Conservation (phyloP, 2,888 invertebrate genomes). For the Elegia similella region DNA sequence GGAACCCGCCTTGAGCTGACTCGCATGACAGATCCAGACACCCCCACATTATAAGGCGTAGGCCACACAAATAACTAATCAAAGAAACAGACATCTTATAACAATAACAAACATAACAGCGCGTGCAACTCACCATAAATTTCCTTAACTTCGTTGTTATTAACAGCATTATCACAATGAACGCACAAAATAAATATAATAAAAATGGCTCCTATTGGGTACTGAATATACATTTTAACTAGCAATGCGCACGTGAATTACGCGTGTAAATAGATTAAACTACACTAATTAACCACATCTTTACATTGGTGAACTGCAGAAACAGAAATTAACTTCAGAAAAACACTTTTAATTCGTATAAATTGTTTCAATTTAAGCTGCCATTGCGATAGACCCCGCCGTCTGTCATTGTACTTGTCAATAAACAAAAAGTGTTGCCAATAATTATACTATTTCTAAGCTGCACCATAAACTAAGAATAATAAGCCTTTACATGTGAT, state of each 20-base stretch:
- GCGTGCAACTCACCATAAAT: constrained; percentile 65
- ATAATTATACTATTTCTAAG: constrained; percentile 20
- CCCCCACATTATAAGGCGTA: constrained; percentile 4
- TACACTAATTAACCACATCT: constrained; percentile 70
- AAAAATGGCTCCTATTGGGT: constrained; percentile 80
- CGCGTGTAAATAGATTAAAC: constrained; percentile 61
- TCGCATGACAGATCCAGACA: background rate
- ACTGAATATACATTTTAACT: constrained; percentile 73
- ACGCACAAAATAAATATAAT: constrained; percentile 80
- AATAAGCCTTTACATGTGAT: too few species aligned
- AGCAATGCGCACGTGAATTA: constrained; percentile 57
- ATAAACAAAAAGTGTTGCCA: constrained; percentile 76
- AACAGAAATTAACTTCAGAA: constrained; percentile 58
- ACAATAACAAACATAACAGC: constrained; percentile 16
- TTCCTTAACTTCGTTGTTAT: constrained; percentile 75
- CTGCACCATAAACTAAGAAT: too few species aligned
- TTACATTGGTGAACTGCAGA: constrained; percentile 56
- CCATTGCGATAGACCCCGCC: constrained; percentile 71
- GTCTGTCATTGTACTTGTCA: constrained; percentile 78
- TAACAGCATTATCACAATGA: constrained; percentile 78
- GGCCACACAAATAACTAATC: background rate
- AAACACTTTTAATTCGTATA: constrained; percentile 61
- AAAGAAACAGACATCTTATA: background rate
- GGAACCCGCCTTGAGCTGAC: constrained; percentile 3
- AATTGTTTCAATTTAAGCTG: constrained; percentile 62